These are phyloP conservation scores for Trematomus loennbergii DNA, from an alignment of 2,113 vertebrate species.

Conservation along the genomic window DNA sequence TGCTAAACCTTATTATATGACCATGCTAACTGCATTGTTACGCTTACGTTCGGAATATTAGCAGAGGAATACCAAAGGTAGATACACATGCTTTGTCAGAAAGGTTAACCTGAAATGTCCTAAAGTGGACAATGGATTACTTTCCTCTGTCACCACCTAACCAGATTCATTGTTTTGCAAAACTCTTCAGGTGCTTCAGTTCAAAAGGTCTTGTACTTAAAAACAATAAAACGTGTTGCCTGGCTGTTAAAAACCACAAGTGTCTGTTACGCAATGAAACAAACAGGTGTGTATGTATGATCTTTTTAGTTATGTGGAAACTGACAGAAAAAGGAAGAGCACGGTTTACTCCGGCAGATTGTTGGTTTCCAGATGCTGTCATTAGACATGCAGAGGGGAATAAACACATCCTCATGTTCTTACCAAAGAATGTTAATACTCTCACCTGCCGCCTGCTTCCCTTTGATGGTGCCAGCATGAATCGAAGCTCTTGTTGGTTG, in stretches of 20 bases:
- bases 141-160: background rate
- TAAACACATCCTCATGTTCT: constrained; percentile 75
- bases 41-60: no score
- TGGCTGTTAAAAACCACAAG: constrained; percentile 30
- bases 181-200: background rate
- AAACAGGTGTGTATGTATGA: constrained; percentile 40
- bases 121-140: background rate
- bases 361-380: constrained; percentile 67
- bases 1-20: background rate
- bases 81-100: background rate
- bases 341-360: constrained; percentile 15
- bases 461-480: constrained; percentile 77
- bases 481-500: constrained; percentile 58
- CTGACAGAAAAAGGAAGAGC: constrained; percentile 46
- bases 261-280: constrained; percentile 42
- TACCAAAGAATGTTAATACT: constrained; percentile 70
- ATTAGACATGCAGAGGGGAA: constrained; percentile 59
- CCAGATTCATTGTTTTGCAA: background rate
- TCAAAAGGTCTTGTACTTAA: background rate
- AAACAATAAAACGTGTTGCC: constrained; percentile 1
- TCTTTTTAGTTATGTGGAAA: constrained; percentile 41
- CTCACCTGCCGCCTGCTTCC: constrained; percentile 71
- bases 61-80: background rate
- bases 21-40: background rate
- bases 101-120: background rate